These are phyloP conservation scores for Diachasma alloeum DNA, from an alignment of 1,140 invertebrate species.

Conservation along the genomic window DNA sequence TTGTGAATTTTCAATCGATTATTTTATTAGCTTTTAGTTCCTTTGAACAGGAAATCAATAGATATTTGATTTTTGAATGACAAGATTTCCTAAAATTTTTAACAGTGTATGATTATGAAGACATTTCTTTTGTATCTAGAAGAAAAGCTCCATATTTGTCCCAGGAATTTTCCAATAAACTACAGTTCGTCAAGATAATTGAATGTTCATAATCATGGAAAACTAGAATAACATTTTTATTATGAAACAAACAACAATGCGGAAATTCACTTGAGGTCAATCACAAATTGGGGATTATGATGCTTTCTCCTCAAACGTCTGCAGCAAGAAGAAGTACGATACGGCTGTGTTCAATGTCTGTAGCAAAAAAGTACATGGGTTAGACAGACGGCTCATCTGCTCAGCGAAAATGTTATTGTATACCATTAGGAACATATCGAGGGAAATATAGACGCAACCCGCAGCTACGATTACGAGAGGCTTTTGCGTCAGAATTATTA, in stretches of 20 bases:
- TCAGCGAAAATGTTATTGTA: not conserved
- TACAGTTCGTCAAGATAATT: no score
- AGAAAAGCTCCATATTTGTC: no score
- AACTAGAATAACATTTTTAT: not conserved
- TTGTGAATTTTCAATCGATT: no score
- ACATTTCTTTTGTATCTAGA: no score
- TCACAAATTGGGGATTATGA: not conserved
- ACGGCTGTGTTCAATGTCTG: conserved; percentile 23
- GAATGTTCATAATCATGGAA: no score
- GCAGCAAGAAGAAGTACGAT: conserved; percentile 21
- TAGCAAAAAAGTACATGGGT: not conserved
- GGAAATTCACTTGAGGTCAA: not conserved
- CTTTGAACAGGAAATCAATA: no score
- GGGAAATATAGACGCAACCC: conserved; percentile 32
- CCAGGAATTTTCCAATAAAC: no score
- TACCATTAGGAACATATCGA: conserved; percentile 36
- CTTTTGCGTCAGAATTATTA: conserved; percentile 37
- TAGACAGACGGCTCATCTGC: not conserved
- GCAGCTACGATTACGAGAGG: conserved; percentile 34
- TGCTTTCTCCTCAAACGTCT: conserved; percentile 6
- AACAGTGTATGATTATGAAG: no score
- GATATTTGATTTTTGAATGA: no score
- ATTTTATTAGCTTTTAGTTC: no score
- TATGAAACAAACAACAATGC: not conserved
- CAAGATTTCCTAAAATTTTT: no score